Base-by-base conservation (phyloP, 2,113 vertebrate species). In the Cryptotis parvus region DNA sequence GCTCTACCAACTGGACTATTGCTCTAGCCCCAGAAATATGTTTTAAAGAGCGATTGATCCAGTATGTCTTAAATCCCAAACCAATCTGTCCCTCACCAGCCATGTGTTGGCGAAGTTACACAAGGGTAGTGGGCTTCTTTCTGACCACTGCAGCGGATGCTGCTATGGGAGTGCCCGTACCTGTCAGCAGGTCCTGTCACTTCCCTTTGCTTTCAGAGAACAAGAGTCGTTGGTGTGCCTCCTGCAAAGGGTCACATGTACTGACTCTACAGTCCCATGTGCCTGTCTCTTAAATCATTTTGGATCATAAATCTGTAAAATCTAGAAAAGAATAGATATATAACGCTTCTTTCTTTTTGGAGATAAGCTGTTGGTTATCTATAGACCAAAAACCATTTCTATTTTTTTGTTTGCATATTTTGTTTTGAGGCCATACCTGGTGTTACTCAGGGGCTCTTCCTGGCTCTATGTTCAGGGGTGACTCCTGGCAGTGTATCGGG, bases 231-330 rank as follows among this genome's bases (percentile, higher is more conserved):
- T 39, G 82, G 20, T 45, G 45, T 39, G 27, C n/a, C 24, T 18
- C 2, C 7, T 16, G 63, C n/a, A n/a, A n/a, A n/a, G n/a, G 31
- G 31, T 74, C 9, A 69, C 20, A 45, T 22, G 31, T 11, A 18
- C 4, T 20, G 8, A 37, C 26, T 31, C 6, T 26, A 68, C 5
- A 68, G 12, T 15, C 18, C 65, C 43, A 6, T 45, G 43, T 45
- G 6, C 43, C 45, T 49, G 45, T 82, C 39, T 29, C 80, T 82
- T 66, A 43, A 18, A 39, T 75, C 58, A 37, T 83, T 87, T 89
- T 8, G 3, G 55, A 43, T 24, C 20, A 78, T 45, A 77, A 70
- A 29, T 49, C 45, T 69, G 63, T 14, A 63, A 78, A 49, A 39
- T 41, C 45, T 83, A 22, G 9, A 89, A 66, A 45, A 39, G 16